Conservation (phyloP, 2,113 vertebrate species). For the Empidonax traillii region DNA sequence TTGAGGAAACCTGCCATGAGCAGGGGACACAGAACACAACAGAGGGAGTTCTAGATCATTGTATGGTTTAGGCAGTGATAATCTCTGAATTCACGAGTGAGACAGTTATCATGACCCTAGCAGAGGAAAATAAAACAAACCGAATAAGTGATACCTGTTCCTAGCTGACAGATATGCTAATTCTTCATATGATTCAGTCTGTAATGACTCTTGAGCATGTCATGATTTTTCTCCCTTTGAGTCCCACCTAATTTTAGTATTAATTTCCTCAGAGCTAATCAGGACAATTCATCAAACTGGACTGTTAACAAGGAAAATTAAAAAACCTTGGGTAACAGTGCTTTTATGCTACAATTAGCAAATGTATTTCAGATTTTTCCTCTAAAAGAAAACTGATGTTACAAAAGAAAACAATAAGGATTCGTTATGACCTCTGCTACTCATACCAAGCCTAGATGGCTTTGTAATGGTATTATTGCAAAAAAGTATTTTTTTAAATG, state of each 20-base stretch:
- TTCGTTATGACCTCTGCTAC: background rate
- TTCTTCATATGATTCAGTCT: background rate
- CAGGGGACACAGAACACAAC: too few relatives aligned
- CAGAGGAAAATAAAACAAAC: background rate
- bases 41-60: background rate
- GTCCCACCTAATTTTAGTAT: background rate
- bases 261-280: background rate
- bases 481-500: background rate
- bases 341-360: conserved; percentile 52
- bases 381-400: background rate
- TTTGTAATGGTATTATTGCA: background rate
- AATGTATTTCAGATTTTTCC: conserved; percentile 9
- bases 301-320: background rate
- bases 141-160: background rate
- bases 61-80: background rate
- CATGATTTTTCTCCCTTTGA: background rate
- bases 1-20: fast-evolving
- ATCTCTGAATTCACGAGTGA: background rate
- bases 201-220: background rate
- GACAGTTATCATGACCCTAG: background rate
- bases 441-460: background rate
- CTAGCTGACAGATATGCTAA: background rate
- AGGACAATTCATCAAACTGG: conserved; percentile 20
- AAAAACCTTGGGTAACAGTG: background rate
- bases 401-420: background rate